phyloP scores from a whole-genome alignment of 2,888 invertebrate genomes.

The Drosophila lutescens region DNA sequence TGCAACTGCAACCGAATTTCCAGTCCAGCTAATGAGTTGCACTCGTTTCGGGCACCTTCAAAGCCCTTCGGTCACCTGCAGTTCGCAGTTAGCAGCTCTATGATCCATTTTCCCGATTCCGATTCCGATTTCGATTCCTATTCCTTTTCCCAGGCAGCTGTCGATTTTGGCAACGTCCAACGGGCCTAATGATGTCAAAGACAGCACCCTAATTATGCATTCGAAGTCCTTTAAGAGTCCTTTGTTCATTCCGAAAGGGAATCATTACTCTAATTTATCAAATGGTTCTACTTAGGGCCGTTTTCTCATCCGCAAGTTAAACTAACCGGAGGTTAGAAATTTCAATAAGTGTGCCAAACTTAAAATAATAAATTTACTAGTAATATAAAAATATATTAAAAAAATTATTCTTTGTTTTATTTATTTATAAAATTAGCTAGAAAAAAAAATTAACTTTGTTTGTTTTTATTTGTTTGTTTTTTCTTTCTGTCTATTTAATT shows the following conservation, averaged over 20 bases:
- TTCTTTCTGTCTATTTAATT: no score
- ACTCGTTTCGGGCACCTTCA: slow-evolving; percentile 28
- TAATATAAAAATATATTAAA: no score
- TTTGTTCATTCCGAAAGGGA: not conserved
- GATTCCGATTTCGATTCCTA: no score
- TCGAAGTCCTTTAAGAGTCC: slow-evolving; percentile 3
- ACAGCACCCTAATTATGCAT: slow-evolving; percentile 24
- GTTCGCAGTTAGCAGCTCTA: slow-evolving; percentile 23
- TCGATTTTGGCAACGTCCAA: slow-evolving; percentile 7
- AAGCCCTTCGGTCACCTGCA: slow-evolving; percentile 35
- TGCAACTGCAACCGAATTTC: slow-evolving; percentile 51
- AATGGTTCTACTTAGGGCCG: not conserved
- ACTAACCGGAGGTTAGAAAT: no score
- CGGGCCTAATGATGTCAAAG: slow-evolving; percentile 40
- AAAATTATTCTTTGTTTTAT: no score
- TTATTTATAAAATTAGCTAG: no score
- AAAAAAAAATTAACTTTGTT: no score
- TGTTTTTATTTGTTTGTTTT: no score
- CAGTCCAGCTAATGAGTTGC: slow-evolving; percentile 49
- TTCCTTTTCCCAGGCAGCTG: slow-evolving; percentile 14
- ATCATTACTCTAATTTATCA: not conserved
- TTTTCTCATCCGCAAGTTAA: no score
- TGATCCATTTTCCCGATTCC: slow-evolving; percentile 3
- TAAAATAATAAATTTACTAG: no score
- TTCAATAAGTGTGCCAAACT: no score